Conservation (phyloP, 2,113 vertebrate species). For the Picathartes gymnocephalus region DNA sequence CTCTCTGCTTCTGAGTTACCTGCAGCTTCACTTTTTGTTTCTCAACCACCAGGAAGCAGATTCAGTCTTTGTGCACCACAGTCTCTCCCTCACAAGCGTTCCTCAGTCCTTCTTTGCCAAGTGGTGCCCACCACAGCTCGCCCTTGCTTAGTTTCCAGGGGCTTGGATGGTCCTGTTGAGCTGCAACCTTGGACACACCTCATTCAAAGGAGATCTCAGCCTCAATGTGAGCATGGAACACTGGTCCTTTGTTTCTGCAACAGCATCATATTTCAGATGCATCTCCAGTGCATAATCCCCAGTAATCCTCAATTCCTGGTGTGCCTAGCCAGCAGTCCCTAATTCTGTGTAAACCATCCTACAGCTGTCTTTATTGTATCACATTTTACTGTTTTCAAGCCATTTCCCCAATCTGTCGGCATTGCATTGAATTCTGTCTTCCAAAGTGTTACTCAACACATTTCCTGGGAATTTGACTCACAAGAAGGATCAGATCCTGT, state of each 20-base stretch:
- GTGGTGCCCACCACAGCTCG: background rate
- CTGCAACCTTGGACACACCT: background rate
- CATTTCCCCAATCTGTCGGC: background rate
- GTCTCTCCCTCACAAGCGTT: background rate
- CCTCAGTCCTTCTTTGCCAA: background rate
- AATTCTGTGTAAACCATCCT: background rate
- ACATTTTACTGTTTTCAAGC: background rate
- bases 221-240: background rate
- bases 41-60: background rate
- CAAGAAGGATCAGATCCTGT: background rate
- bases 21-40: background rate
- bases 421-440: background rate
- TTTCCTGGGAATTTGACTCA: background rate
- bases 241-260: background rate
- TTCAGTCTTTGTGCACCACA: background rate
- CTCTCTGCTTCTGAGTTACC: background rate
- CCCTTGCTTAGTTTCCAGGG: background rate
- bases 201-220: background rate
- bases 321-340: constrained; percentile 19
- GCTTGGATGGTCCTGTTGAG: background rate
- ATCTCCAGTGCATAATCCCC: constrained; percentile 23
- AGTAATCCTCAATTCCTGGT: constrained; percentile 25
- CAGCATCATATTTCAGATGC: constrained; percentile 1
- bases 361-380: constrained; percentile 2
- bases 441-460: background rate